Evolutionary conservation across 1,140 invertebrate genomes (phyloP).

Genomic region (Megathymus violae): DNA sequence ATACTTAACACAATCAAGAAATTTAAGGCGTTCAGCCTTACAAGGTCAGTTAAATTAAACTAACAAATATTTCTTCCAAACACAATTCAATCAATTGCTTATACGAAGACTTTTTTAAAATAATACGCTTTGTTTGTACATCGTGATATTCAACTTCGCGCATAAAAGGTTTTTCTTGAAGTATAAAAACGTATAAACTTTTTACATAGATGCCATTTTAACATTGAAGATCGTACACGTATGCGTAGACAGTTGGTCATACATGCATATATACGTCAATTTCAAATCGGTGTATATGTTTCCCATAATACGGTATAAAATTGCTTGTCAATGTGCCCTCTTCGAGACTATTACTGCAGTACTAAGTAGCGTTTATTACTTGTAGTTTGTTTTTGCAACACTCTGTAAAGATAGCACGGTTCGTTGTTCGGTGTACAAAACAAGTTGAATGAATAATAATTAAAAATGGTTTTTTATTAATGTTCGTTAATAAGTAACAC

Average conservation of each 20-base stretch:
- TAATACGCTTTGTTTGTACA: not conserved
- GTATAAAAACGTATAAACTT: slow-evolving; percentile 7
- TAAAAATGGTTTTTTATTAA: slow-evolving; percentile 32
- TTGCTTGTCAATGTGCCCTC: slow-evolving; percentile 2
- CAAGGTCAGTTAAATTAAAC: no score
- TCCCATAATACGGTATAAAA: not conserved
- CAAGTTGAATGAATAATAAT: slow-evolving; percentile 34
- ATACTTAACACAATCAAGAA: no score
- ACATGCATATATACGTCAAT: not conserved
- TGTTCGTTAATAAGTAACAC: slow-evolving; percentile 33
- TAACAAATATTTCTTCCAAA: no score
- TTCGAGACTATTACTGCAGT: slow-evolving; percentile 25
- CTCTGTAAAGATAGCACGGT: slow-evolving; percentile 35
- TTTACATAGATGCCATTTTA: slow-evolving; percentile 26
- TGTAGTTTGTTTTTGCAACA: slow-evolving; percentile 33
- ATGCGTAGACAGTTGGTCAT: slow-evolving; percentile 7
- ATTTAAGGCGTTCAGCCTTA: no score
- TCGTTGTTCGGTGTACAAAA: slow-evolving; percentile 32
- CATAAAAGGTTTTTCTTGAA: slow-evolving; percentile 9
- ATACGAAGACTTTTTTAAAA: no score
- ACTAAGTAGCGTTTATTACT: slow-evolving; percentile 33
- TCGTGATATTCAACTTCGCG: slow-evolving; percentile 5
- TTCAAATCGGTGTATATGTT: not conserved
- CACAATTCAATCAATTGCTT: not conserved
- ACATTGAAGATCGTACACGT: slow-evolving; percentile 18